These are phyloP conservation scores for Mythimna loreyi DNA, from an alignment of 2,888 invertebrate genomes.

Conservation along the genomic window DNA sequence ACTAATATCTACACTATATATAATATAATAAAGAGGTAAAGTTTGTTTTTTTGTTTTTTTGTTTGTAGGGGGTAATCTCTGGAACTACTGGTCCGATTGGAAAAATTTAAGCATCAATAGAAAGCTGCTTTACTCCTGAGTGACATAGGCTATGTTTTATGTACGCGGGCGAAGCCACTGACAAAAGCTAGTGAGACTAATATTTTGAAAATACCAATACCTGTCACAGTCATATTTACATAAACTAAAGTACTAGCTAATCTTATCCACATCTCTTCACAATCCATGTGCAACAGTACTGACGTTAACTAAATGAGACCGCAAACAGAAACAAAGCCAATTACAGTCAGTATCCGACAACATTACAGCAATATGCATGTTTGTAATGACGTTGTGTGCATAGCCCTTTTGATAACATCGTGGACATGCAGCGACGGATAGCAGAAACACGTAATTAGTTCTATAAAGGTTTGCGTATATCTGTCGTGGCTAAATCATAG, in stretches of 20 bases:
- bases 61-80: too few relatives aligned
- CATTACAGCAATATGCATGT: conserved; percentile 20
- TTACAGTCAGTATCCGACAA: conserved; percentile 9
- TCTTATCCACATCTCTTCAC: background rate
- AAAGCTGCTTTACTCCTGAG: too few relatives aligned
- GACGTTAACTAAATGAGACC: conserved; percentile 13
- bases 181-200: background rate
- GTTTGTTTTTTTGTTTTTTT: too few relatives aligned
- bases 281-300: background rate
- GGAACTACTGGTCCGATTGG: too few relatives aligned
- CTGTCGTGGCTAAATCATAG: background rate
- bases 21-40: too few relatives aligned
- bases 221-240: background rate
- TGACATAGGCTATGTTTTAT: too few relatives aligned
- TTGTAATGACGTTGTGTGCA: conserved; percentile 6
- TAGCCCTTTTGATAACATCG: background rate
- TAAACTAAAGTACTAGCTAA: background rate
- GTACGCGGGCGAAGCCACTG: too few relatives aligned
- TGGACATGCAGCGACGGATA: background rate
- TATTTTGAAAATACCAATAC: background rate
- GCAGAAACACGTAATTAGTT: background rate
- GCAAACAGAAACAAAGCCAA: conserved; percentile 12
- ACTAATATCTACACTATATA: too few relatives aligned
- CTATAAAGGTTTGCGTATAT: background rate
- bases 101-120: too few relatives aligned